Conservation (phyloP, 2,888 invertebrate genomes). For the Nemotelus nigrinus region DNA sequence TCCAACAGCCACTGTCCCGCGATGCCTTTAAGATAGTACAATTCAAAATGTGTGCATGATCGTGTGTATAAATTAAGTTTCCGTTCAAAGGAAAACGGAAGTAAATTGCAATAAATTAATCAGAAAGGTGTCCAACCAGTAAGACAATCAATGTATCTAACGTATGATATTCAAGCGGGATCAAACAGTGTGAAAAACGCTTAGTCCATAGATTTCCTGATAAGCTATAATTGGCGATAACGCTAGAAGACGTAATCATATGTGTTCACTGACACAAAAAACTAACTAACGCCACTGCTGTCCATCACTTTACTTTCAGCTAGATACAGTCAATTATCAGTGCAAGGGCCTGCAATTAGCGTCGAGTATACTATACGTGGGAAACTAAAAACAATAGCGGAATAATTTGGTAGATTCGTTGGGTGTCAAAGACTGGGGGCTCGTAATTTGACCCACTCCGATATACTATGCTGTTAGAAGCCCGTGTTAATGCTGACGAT, state of each 20-base stretch:
- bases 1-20: too few species aligned
- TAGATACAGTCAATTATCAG: slow-evolving; percentile 19
- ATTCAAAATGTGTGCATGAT: too few species aligned
- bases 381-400: neutral
- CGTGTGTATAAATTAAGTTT: neutral
- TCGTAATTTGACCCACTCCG: slow-evolving; percentile 17
- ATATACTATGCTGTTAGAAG: neutral
- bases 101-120: slow-evolving; percentile 14
- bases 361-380: neutral
- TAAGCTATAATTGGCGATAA: slow-evolving; percentile 18
- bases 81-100: neutral
- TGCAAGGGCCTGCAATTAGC: slow-evolving; percentile 21
- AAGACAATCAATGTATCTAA: neutral
- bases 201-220: slow-evolving; percentile 19
- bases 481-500: too few species aligned
- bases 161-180: neutral
- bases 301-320: slow-evolving; percentile 19
- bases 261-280: slow-evolving; percentile 20
- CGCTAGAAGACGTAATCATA: slow-evolving; percentile 2
- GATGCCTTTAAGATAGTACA: too few species aligned
- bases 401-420: neutral
- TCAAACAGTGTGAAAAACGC: neutral
- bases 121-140: slow-evolving; percentile 27
- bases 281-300: neutral
- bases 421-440: slow-evolving; percentile 16